A percentile compares a stretch with the other conserved stretches of the same genome.
These are phyloP conservation scores for Hormaphis cornu DNA, from an alignment of 1,140 invertebrate species.

Conservation along the genomic window DNA sequence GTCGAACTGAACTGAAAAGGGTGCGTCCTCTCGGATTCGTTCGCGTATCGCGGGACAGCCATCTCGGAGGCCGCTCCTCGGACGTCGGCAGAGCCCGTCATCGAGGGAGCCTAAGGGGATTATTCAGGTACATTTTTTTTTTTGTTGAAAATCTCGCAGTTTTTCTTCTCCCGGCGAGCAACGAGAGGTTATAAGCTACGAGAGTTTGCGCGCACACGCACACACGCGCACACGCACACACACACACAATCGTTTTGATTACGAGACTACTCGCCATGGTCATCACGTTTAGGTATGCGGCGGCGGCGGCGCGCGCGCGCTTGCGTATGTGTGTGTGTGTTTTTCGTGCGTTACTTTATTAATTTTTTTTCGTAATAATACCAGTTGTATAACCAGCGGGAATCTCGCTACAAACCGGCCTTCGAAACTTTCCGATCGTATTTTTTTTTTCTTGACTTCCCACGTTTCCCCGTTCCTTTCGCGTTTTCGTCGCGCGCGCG, in stretches of 20 bases:
- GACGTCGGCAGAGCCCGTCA: too few relatives aligned
- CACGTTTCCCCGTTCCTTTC: not conserved
- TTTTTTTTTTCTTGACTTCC: slow-evolving; percentile 9
- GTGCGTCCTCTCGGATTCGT: too few relatives aligned
- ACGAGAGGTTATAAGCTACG: too few relatives aligned
- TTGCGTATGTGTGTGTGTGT: not conserved
- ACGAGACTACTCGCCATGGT: not conserved
- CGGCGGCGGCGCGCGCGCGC: not conserved
- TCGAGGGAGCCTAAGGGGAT: too few relatives aligned
- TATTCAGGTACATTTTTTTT: too few relatives aligned
- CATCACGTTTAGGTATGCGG: slow-evolving; percentile 2
- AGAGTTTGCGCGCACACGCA: too few relatives aligned
- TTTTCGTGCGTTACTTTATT: not conserved
- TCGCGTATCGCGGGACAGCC: too few relatives aligned
- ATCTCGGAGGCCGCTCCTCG: too few relatives aligned
- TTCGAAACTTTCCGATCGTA: slow-evolving; percentile 7
- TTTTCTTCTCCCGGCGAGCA: too few relatives aligned
- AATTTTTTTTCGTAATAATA: not conserved
- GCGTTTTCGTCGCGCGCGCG: not conserved
- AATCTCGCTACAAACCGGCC: slow-evolving; percentile 12
- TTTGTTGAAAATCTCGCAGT: too few relatives aligned
- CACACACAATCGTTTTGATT: slow-evolving; percentile 25
- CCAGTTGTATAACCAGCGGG: not conserved
- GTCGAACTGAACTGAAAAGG: too few relatives aligned
- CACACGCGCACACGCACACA: too few relatives aligned